Percentiles rank a stretch among this genome's conserved stretches.
Evolutionary conservation across 2,888 invertebrate genomes (phyloP).

Genomic region (Oxyscelio sp.): DNA sequence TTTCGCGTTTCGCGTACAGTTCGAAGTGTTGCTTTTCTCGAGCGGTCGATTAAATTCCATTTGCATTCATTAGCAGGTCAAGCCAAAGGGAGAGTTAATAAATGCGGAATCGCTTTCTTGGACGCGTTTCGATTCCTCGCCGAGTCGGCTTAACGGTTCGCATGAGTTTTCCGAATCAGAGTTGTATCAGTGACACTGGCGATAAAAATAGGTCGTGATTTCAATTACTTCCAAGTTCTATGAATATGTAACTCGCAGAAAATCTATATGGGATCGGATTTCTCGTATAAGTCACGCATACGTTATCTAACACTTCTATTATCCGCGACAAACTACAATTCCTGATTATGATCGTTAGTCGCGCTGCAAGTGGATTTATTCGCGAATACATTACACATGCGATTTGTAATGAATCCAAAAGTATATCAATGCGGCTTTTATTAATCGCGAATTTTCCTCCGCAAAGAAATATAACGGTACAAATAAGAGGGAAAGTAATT

Average conservation of each 20-base stretch:
- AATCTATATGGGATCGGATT: slow-evolving; percentile 68
- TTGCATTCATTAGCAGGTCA: neutral
- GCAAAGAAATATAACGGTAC: no score
- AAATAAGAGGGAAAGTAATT: no score
- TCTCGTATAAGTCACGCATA: slow-evolving; percentile 72
- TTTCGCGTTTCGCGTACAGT: neutral
- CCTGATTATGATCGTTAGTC: slow-evolving; percentile 69
- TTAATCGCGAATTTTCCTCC: slow-evolving; percentile 4
- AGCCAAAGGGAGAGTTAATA: neutral
- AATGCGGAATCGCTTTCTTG: no score
- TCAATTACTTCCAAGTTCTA: slow-evolving; percentile 66
- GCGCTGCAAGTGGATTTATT: slow-evolving; percentile 60
- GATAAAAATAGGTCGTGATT: slow-evolving; percentile 61
- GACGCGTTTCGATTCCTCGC: no score
- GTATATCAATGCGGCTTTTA: neutral
- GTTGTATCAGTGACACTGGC: slow-evolving; percentile 24
- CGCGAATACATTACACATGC: slow-evolving; percentile 32
- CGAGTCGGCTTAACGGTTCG: neutral
- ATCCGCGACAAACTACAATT: slow-evolving; percentile 70
- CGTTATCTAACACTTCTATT: slow-evolving; percentile 71
- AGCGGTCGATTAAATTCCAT: neutral
- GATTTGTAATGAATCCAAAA: slow-evolving; percentile 38
- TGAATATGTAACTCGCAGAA: slow-evolving; percentile 64
- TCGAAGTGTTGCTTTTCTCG: neutral
- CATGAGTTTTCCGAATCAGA: neutral